Percentiles rank a stretch among this genome's conserved stretches.
Conservation (phyloP, 2,888 invertebrate genomes). For the Nephrotoma appendiculata region DNA sequence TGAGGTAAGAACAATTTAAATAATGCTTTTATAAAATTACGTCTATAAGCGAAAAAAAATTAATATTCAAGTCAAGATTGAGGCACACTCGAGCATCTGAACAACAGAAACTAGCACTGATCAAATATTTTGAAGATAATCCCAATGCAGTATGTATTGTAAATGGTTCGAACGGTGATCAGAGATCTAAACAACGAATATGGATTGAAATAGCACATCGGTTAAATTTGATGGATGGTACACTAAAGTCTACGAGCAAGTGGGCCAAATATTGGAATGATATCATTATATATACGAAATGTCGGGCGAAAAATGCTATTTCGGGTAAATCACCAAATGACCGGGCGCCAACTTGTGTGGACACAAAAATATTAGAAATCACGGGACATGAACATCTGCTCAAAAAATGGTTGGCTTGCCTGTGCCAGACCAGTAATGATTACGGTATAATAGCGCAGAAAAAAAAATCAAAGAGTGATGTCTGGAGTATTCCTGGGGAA, state of each 20-base stretch:
- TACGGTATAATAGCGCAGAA: neutral
- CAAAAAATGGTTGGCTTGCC: conserved; percentile 4
- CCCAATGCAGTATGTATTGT: conserved; percentile 9
- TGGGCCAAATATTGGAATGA: conserved; percentile 12
- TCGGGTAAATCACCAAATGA: conserved; percentile 4
- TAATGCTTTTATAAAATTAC: neutral
- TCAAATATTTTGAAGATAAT: conserved; percentile 11
- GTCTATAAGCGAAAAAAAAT: neutral
- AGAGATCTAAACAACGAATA: conserved; percentile 9
- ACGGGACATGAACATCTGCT: conserved; percentile 8
- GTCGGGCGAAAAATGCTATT: conserved; percentile 8
- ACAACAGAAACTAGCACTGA: conserved; percentile 9
- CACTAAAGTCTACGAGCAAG: conserved; percentile 11
- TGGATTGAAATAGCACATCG: conserved; percentile 12
- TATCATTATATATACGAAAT: conserved; percentile 11
- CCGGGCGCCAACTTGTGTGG: conserved; percentile 9
- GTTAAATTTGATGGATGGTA: conserved; percentile 10
- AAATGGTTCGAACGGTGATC: conserved; percentile 5
- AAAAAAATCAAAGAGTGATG: neutral
- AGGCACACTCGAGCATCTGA: conserved; percentile 9
- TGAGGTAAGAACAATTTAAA: neutral
- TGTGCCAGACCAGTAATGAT: conserved; percentile 18
- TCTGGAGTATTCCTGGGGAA: neutral
- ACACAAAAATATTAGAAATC: conserved; percentile 8
- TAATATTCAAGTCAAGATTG: conserved; percentile 2